These are phyloP conservation scores for Lamellibrachia columna DNA, from an alignment of 2,888 invertebrate species.

Conservation along the genomic window DNA sequence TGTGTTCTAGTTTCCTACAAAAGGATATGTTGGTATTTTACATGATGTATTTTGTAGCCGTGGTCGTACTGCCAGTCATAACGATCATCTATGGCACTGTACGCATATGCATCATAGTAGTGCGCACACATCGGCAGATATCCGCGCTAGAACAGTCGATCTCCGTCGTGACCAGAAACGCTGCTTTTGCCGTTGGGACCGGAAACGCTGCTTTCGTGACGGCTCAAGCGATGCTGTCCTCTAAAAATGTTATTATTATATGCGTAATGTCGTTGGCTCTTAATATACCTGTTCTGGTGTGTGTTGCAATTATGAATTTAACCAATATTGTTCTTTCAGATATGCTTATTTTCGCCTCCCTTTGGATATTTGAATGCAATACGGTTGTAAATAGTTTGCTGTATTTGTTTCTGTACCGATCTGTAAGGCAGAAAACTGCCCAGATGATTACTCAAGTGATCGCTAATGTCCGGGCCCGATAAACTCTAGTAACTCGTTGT, in stretches of 20 bases:
- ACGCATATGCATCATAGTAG: neutral
- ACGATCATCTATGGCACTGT: neutral
- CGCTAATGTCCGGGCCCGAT: too few species aligned
- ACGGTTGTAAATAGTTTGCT: too few species aligned
- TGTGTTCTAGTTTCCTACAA: neutral
- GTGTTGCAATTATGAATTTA: too few species aligned
- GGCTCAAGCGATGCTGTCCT: neutral
- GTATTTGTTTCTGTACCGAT: too few species aligned
- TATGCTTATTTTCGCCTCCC: too few species aligned
- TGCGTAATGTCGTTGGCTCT: too few species aligned
- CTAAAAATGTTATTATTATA: neutral
- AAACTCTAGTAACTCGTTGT: too few species aligned
- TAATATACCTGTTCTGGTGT: too few species aligned
- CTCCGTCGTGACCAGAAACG: neutral
- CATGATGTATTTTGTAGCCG: neutral
- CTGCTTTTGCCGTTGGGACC: neutral
- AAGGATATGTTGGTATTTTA: neutral
- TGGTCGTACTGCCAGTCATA: neutral
- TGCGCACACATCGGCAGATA: neutral
- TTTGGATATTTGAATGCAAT: too few species aligned
- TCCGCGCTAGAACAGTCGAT: neutral
- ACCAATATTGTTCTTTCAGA: too few species aligned
- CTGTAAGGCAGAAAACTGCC: too few species aligned
- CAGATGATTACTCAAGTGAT: too few species aligned
- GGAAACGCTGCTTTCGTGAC: neutral